phyloP scores from a whole-genome alignment of 2,113 vertebrate species.

The Pundamilia nyererei region DNA sequence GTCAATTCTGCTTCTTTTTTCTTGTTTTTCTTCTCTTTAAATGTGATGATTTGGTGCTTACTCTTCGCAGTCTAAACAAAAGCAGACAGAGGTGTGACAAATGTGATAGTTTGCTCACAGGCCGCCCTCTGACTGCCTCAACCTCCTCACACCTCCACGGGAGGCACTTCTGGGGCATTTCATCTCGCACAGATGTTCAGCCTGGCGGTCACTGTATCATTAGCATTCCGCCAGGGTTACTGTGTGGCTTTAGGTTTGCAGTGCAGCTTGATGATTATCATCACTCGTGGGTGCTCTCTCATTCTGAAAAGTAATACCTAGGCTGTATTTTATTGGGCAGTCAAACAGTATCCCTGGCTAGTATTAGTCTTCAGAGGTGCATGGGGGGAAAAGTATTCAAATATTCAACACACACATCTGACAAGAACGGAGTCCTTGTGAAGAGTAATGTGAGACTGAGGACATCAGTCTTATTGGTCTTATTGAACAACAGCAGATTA shows the following conservation, averaged over 20 bases:
- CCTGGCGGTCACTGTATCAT: constrained; percentile 62
- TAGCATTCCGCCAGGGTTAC: constrained; percentile 53
- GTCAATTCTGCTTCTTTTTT: not conserved
- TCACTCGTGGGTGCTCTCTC: constrained; percentile 41
- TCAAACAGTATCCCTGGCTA: not conserved
- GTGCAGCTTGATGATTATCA: constrained; percentile 40
- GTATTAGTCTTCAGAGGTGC: not conserved
- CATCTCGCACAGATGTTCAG: constrained; percentile 68
- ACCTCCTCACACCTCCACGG: constrained; percentile 60
- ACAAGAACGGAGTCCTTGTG: not conserved
- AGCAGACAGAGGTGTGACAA: constrained; percentile 56
- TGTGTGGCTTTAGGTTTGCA: constrained; percentile 23
- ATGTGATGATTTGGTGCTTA: not conserved
- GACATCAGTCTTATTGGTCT: not conserved
- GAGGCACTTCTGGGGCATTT: constrained; percentile 17
- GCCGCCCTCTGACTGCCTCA: constrained; percentile 26
- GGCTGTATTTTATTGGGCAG: not conserved
- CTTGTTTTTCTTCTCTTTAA: not conserved
- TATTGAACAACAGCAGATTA: not conserved
- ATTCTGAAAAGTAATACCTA: not conserved
- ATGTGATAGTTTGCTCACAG: constrained; percentile 67
- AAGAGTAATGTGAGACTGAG: not conserved
- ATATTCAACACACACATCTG: not conserved
- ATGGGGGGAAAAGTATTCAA: not conserved
- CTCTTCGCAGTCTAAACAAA: not conserved